Percentiles rank a stretch among this genome's conserved stretches.
Evolutionary conservation across 2,797 vertebrate genomes (phyloP).

Genomic region (Enteromius paludinosus): DNA sequence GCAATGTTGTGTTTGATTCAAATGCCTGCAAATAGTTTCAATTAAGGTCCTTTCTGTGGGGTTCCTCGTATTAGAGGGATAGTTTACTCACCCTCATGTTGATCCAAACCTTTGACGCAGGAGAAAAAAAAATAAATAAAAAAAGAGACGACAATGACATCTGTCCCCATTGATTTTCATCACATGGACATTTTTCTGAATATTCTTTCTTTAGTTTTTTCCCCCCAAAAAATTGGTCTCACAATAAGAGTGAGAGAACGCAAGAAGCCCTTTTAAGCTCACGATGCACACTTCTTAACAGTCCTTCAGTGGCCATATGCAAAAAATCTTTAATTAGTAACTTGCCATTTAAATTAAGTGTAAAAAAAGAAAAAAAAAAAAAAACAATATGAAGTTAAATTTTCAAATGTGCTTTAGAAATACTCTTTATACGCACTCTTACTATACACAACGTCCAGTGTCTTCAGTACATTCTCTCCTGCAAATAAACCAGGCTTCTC

Average conservation of each 20-base stretch:
- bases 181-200: neutral
- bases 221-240: neutral
- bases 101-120: neutral
- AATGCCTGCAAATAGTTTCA: constrained; percentile 9
- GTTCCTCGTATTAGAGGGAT: neutral
- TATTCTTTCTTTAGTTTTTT: neutral
- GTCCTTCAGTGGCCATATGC: constrained; percentile 41
- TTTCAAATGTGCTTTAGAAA: constrained; percentile 40
- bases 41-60: constrained; percentile 9
- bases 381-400: neutral
- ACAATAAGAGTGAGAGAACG: neutral
- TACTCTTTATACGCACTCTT: constrained; percentile 34
- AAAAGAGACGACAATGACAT: neutral
- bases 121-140: neutral
- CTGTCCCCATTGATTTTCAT: neutral
- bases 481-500: constrained; percentile 64
- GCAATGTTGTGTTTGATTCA: neutral
- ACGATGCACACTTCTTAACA: constrained; percentile 26
- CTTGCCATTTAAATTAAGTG: constrained; percentile 33
- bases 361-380: constrained; percentile 3
- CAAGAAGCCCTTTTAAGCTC: neutral
- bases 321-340: constrained; percentile 30
- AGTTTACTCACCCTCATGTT: neutral
- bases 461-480: constrained; percentile 74
- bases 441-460: constrained; percentile 74